Conservation (phyloP, 2,888 invertebrate species). For the Drosophila differens region DNA sequence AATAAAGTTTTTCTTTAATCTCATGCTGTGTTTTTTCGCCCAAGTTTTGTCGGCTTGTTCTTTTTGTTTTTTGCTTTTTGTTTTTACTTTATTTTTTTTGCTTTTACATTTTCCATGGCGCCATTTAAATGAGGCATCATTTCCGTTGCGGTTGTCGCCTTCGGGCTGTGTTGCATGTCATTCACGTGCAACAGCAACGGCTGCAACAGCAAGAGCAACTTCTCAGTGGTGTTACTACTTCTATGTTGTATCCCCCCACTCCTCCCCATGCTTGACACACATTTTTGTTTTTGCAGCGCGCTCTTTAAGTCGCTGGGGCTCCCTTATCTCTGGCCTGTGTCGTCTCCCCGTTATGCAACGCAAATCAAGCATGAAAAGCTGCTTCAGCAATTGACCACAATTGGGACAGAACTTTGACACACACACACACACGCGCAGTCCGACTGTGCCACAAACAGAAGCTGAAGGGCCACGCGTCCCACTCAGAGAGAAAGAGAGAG, state of each 20-base stretch:
- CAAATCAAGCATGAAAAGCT: slow-evolving; percentile 66
- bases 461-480: slow-evolving; percentile 43
- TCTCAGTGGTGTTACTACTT: background rate
- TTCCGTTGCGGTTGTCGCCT: slow-evolving; percentile 58
- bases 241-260: background rate
- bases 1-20: slow-evolving; percentile 20
- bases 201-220: slow-evolving; percentile 13
- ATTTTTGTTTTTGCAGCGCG: slow-evolving; percentile 30
- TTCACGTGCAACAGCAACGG: slow-evolving; percentile 29
- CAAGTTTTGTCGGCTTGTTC: background rate
- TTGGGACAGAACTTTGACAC: slow-evolving; percentile 61
- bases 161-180: slow-evolving; percentile 34
- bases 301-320: slow-evolving; percentile 25
- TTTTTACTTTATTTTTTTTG: slow-evolving; percentile 1
- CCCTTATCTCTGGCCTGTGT: slow-evolving; percentile 1
- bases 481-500: background rate
- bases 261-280: slow-evolving; percentile 56
- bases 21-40: slow-evolving; percentile 42
- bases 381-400: slow-evolving; percentile 76
- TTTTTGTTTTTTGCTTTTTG: background rate
- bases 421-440: slow-evolving; percentile 8
- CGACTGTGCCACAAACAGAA: slow-evolving; percentile 27
- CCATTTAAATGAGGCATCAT: slow-evolving; percentile 58
- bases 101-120: slow-evolving; percentile 35
- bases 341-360: slow-evolving; percentile 64